phyloP scores from a whole-genome alignment of 2,797 vertebrate species.

The Buphagus erythrorhynchus region DNA sequence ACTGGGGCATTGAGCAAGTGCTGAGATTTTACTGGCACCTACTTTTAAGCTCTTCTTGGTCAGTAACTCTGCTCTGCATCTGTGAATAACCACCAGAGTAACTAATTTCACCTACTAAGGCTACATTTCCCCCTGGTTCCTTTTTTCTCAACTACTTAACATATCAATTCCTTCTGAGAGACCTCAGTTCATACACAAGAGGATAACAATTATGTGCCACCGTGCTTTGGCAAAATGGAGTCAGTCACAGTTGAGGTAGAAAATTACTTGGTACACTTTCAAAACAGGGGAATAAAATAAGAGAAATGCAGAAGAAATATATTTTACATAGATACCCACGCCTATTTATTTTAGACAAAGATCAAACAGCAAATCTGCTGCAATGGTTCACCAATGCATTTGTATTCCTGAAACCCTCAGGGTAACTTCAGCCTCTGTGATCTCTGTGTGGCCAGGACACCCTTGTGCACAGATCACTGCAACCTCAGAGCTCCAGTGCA shows the following conservation, averaged over 20 bases:
- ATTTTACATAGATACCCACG: background rate
- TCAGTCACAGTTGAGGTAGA: constrained; percentile 8
- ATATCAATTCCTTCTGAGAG: background rate
- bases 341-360: background rate
- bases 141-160: background rate
- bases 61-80: background rate
- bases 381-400: background rate
- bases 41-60: background rate
- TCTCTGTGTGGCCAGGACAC: background rate
- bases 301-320: constrained; percentile 9
- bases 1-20: background rate
- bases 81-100: background rate
- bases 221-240: background rate
- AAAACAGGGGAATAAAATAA: background rate
- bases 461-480: background rate
- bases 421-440: background rate
- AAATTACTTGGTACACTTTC: constrained; percentile 38
- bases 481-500: background rate
- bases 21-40: background rate
- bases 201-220: background rate
- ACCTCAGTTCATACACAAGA: background rate
- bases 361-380: background rate
- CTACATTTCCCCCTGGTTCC: background rate
- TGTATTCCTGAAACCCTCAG: background rate
- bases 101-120: background rate